Evolutionary conservation across 2,888 invertebrate genomes (phyloP), one percentile per base, ranked within the genome.

Genomic region (Drosophila leonis): DNA sequence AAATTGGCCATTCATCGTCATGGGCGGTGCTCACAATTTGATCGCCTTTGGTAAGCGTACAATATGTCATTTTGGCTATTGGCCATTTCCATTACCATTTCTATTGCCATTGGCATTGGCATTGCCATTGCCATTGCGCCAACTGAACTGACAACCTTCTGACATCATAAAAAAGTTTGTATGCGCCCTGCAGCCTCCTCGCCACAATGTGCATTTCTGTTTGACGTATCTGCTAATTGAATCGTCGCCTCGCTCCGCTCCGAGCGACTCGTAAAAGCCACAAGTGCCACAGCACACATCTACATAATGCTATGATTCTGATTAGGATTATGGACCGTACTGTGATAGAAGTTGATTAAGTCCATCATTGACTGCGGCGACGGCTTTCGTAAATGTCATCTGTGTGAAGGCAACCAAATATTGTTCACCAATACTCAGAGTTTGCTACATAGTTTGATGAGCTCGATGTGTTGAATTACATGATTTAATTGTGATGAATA

Each of bases 151-250:
- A 68, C 74, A 80, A 54, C 64, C 52, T 65, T 69, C 66, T 44
- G 57, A 64, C 66, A 54, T 51, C 76, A 76, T 82, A 81, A 80
- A 78, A 75, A 80, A 68, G 49, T 56, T 82, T 82, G 69, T 76
- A 71, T 74, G 42, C 31, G 57, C 54, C 49, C 44, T 54, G 51
- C 56, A 8, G 5, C 15, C 27, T n/a, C 4, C 24, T 37, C 15
- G 51, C 20, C 54, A 55, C 51, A 48, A 20, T 63, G 60, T 75
- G 72, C 48, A 63, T 51, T 78, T 72, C 44, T 20, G 57, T 65
- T 61, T 27, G 51, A 56, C 63, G 46, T 81, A 79, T 81, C 82
- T 79, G 63, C 71, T 81, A 81, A 81, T 81, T 81, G 80, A 81
- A 81, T 81, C 74, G 76, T 57, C 62, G 55, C 74, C 73, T 52